phyloP scores from a whole-genome alignment of 2,113 vertebrate genomes.

The Elachura formosa region DNA sequence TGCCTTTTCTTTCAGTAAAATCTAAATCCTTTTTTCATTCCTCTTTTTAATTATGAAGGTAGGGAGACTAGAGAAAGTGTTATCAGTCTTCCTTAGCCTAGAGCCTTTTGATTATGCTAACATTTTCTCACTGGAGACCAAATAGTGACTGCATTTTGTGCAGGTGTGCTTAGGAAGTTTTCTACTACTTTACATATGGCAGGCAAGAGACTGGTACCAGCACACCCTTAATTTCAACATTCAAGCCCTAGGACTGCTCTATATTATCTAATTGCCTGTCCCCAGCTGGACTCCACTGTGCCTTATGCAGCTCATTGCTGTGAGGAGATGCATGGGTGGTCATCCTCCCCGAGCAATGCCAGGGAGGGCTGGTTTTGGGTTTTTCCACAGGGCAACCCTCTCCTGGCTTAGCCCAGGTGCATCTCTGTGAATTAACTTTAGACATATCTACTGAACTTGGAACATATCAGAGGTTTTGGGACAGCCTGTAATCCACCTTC shows the following conservation, averaged over 20 bases:
- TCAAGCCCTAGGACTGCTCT: neutral
- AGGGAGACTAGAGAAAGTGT: neutral
- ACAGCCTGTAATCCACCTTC: neutral
- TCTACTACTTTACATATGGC: neutral
- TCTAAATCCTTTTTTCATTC: conserved; percentile 36
- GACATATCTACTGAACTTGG: neutral
- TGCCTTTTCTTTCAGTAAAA: conserved; percentile 39
- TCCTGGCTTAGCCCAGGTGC: neutral
- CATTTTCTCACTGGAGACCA: neutral
- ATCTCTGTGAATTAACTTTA: neutral
- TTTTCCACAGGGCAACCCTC: neutral
- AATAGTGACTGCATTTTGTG: neutral
- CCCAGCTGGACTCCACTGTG: accelerated
- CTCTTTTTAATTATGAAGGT: conserved; percentile 59
- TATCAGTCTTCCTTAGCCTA: neutral
- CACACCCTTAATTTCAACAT: neutral
- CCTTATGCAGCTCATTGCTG: neutral
- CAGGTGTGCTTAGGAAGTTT: neutral
- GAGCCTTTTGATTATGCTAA: neutral
- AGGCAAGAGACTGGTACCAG: neutral
- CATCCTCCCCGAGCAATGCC: neutral
- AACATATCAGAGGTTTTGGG: neutral
- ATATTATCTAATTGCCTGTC: neutral
- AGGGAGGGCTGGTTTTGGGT: neutral
- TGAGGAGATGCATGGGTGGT: neutral